Percentiles rank a stretch among this genome's conserved stretches.
Conservation (phyloP, 2,797 vertebrate genomes). For the Malacoraja senta region DNA sequence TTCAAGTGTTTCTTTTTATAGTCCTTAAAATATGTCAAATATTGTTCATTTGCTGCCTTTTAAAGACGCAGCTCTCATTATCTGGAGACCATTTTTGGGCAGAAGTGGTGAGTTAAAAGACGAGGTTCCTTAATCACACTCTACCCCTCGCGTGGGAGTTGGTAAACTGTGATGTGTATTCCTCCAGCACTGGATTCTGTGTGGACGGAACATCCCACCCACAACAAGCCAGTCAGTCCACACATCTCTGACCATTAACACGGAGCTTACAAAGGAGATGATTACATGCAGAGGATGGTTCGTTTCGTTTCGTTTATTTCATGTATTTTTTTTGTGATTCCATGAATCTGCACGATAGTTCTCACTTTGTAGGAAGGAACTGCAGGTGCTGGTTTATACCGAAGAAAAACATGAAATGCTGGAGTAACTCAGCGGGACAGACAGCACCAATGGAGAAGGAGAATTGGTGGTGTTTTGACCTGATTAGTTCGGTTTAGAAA, state of each 20-base stretch:
- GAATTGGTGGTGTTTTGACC: too few relatives aligned
- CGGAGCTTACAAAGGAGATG: neutral
- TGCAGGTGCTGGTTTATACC: too few relatives aligned
- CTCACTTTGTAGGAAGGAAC: too few relatives aligned
- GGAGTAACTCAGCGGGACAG: too few relatives aligned
- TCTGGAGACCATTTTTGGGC: conserved; percentile 55
- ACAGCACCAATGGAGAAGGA: too few relatives aligned
- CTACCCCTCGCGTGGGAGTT: conserved; percentile 50
- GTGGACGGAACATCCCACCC: neutral
- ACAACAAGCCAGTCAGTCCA: neutral
- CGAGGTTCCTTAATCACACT: conserved; percentile 50
- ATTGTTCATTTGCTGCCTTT: conserved; percentile 62
- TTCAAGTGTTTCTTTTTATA: conserved; percentile 76
- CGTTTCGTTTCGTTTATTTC: too few relatives aligned
- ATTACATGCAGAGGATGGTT: neutral
- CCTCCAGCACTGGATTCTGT: neutral
- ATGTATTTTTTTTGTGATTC: too few relatives aligned
- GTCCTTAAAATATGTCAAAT: conserved; percentile 61
- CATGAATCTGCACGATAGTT: too few relatives aligned
- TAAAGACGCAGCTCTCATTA: conserved; percentile 59
- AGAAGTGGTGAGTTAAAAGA: conserved; percentile 51
- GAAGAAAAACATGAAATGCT: too few relatives aligned
- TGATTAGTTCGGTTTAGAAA: too few relatives aligned
- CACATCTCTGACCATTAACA: neutral
- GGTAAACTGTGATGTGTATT: conserved; percentile 37